Percentiles rank a stretch among this genome's conserved stretches.
phyloP scores from a whole-genome alignment of 1,140 invertebrate species.

The Himalopsyche phryganea region DNA sequence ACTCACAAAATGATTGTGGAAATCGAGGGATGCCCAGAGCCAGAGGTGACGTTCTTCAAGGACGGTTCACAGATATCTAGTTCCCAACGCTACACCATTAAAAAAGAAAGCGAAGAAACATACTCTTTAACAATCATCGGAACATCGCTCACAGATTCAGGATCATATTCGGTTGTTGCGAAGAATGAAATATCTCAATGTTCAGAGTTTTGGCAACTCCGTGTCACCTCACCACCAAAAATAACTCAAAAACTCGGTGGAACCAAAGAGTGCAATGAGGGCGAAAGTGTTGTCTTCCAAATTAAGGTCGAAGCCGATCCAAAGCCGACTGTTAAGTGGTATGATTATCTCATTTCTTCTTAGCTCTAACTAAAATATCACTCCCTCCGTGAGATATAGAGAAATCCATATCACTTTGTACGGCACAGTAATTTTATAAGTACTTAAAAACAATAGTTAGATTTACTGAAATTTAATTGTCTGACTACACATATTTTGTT shows the following conservation, averaged over 20 bases:
- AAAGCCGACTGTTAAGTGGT: slow-evolving; percentile 77
- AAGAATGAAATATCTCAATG: slow-evolving; percentile 86
- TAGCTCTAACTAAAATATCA: too few species aligned
- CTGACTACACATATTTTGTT: not conserved
- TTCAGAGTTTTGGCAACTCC: slow-evolving; percentile 78
- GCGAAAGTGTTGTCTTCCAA: slow-evolving; percentile 73
- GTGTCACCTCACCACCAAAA: slow-evolving; percentile 73
- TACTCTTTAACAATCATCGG: slow-evolving; percentile 78
- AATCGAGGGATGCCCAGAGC: slow-evolving; percentile 79
- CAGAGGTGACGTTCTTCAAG: slow-evolving; percentile 81
- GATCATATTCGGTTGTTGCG: slow-evolving; percentile 89
- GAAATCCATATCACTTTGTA: too few species aligned
- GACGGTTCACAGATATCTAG: slow-evolving; percentile 72
- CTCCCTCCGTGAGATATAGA: too few species aligned
- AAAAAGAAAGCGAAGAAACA: slow-evolving; percentile 60
- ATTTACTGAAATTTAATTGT: too few species aligned
- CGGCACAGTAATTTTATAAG: too few species aligned
- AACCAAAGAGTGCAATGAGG: slow-evolving; percentile 68
- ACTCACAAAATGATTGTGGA: slow-evolving; percentile 70
- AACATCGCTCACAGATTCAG: slow-evolving; percentile 79
- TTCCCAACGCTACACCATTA: slow-evolving; percentile 67
- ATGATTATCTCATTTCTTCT: slow-evolving; percentile 26
- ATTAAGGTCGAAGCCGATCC: slow-evolving; percentile 83
- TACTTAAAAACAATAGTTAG: too few species aligned
- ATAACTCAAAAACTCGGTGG: slow-evolving; percentile 67